Conservation (phyloP, 2,797 vertebrate genomes). For the Threskiornis aethiopicus region DNA sequence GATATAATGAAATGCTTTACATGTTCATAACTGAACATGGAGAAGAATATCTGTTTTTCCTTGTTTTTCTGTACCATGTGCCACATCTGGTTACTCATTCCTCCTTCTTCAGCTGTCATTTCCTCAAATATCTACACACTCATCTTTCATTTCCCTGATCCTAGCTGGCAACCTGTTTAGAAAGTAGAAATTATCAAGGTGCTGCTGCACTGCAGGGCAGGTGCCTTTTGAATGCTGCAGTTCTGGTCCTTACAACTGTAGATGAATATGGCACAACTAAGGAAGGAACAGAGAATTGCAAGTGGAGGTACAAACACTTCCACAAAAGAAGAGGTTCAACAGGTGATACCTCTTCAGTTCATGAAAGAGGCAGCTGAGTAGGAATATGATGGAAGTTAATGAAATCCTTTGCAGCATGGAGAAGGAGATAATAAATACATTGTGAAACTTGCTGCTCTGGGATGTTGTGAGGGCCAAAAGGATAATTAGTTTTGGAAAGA, state of each 20-base stretch:
- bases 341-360: not conserved
- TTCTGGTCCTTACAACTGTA: not conserved
- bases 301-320: not conserved
- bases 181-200: not conserved
- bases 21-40: not conserved
- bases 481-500: slow-evolving; percentile 13
- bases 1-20: not conserved
- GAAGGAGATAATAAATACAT: not conserved
- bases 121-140: not conserved
- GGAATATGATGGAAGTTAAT: not conserved
- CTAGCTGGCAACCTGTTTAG: not conserved
- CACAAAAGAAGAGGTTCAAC: not conserved
- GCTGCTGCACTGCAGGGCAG: not conserved
- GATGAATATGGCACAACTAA: not conserved
- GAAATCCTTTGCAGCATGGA: not conserved
- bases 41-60: not conserved
- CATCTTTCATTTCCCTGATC: not conserved
- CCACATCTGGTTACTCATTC: not conserved
- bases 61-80: not conserved
- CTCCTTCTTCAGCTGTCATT: not conserved
- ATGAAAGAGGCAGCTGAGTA: not conserved
- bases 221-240: not conserved
- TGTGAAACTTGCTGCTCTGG: not conserved
- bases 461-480: not conserved
- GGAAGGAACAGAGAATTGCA: not conserved